Percentiles rank a stretch among this genome's conserved stretches.
These are phyloP conservation scores for Psittacula cyanocephala DNA, from an alignment of 2,113 vertebrate genomes.

Conservation along the genomic window DNA sequence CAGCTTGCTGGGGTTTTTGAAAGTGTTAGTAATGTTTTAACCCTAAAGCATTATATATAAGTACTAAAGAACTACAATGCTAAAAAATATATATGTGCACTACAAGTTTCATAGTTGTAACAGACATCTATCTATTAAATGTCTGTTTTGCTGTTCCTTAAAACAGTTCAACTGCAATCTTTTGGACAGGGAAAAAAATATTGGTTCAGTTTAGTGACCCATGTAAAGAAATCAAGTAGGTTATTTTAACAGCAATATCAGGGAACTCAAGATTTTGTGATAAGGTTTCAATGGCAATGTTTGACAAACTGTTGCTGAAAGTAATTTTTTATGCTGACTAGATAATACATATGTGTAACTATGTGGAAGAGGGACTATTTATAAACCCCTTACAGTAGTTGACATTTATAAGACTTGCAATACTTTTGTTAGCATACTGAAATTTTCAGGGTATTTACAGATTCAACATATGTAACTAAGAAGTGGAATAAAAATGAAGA, in stretches of 20 bases:
- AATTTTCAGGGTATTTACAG: background rate
- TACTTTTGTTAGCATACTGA: background rate
- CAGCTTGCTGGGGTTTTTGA: background rate
- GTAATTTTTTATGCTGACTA: background rate
- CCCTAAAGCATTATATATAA: background rate
- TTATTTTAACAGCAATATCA: background rate
- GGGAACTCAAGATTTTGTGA: background rate
- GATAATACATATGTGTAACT: background rate
- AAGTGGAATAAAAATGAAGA: background rate
- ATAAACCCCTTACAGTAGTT: background rate
- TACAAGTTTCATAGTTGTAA: background rate
- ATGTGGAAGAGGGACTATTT: background rate
- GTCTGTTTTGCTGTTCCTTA: background rate
- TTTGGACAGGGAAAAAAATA: background rate
- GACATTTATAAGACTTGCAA: background rate
- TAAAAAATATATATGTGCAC: background rate
- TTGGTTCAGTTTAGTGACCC: background rate
- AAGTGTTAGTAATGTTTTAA: background rate
- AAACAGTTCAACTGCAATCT: background rate
- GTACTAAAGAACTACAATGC: background rate
- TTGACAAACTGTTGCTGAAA: background rate
- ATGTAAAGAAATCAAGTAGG: background rate
- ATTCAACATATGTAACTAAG: background rate
- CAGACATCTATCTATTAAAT: background rate
- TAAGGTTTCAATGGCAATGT: rapidly evolving